These are phyloP conservation scores for Porites divaricata DNA, from an alignment of 92 coral and sea anemone genomes.

Conservation along the genomic window DNA sequence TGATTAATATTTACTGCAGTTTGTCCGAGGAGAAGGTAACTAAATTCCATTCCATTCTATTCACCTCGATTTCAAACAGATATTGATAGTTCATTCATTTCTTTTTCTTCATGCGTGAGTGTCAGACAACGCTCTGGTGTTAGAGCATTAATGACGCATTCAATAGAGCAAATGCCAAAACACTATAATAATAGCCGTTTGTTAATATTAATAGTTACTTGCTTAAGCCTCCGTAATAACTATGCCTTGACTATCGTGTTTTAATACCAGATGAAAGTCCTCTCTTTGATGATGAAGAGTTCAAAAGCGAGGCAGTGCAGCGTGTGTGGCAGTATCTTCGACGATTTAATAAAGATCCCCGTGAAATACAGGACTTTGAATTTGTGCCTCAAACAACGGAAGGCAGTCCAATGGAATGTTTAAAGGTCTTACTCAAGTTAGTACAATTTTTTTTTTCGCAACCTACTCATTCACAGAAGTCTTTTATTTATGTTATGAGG, in stretches of 20 bases:
- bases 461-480: not conserved
- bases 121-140: too few relatives aligned
- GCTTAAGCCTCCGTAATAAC: too few relatives aligned
- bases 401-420: slow-evolving; percentile 15
- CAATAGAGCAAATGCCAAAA: too few relatives aligned
- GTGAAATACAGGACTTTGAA: slow-evolving; percentile 17
- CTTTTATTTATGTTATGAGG: not conserved
- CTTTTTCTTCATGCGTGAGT: too few relatives aligned
- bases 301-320: slow-evolving; percentile 75
- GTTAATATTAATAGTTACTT: too few relatives aligned
- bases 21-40: too few relatives aligned
- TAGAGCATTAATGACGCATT: too few relatives aligned
- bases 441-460: not conserved
- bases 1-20: too few relatives aligned
- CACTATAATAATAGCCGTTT: too few relatives aligned
- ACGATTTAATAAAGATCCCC: slow-evolving; percentile 35
- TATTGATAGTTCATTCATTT: too few relatives aligned
- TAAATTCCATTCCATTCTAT: too few relatives aligned
- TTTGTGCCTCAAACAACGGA: not conserved
- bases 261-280: slow-evolving; percentile 1
- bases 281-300: slow-evolving; percentile 70
- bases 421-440: slow-evolving; percentile 24
- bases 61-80: too few relatives aligned
- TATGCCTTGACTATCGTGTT: not conserved
- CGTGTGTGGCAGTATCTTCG: slow-evolving; percentile 86